Evolutionary conservation across 2,113 vertebrate species (phyloP).

Genomic region (Synodontis membranacea): DNA sequence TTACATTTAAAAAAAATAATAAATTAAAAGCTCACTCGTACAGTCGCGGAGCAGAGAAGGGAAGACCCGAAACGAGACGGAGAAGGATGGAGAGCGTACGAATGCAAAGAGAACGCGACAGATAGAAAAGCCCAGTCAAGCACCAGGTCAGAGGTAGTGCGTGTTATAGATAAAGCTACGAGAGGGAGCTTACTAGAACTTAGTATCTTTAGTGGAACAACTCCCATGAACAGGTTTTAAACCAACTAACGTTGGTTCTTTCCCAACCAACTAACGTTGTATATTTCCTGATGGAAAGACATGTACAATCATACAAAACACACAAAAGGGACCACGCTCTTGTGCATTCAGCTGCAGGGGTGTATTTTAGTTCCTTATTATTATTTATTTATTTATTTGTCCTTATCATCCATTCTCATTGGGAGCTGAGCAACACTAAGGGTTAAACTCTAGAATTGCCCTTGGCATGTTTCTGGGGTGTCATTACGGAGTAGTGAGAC

Average conservation of each 20-base stretch:
- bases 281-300: not conserved
- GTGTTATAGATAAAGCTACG: not conserved
- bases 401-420: not conserved
- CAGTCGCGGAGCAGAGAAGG: not conserved
- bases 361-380: not conserved
- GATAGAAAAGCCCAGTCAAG: not conserved
- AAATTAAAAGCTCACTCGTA: too few relatives aligned
- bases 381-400: too few relatives aligned
- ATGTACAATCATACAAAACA: conserved; percentile 3
- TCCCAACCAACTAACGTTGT: not conserved
- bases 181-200: not conserved
- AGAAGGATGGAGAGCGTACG: not conserved
- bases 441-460: not conserved
- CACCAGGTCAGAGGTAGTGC: not conserved
- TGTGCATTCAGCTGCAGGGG: not conserved
- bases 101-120: not conserved
- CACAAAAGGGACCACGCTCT: not conserved
- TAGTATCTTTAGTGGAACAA: not conserved
- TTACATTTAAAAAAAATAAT: not conserved
- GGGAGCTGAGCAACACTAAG: not conserved
- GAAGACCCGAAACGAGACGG: too few relatives aligned
- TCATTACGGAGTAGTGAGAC: conserved; percentile 39
- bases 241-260: not conserved
- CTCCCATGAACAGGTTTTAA: not conserved
- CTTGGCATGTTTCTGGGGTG: conserved; percentile 32